Percentiles rank a stretch among this genome's conserved stretches.
Evolutionary conservation across 2,888 invertebrate genomes (phyloP).

Genomic region (Orchesellides sinensis): DNA sequence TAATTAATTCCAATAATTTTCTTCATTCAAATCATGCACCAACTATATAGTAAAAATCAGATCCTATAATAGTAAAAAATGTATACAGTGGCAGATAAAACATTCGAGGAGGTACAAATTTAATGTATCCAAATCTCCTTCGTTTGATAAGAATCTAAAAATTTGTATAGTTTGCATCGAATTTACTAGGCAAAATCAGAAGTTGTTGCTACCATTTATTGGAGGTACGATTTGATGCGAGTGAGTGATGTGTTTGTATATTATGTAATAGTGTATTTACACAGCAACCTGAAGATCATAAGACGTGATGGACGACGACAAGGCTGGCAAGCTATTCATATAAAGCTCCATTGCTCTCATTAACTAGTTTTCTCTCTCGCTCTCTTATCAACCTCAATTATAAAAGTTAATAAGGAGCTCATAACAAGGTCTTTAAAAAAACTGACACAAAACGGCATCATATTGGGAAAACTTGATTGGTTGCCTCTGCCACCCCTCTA

Average conservation of each 20-base stretch:
- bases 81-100: no score
- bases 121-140: background rate
- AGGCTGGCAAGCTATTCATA: conserved; percentile 69
- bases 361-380: conserved; percentile 62
- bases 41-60: background rate
- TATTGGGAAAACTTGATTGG: conserved; percentile 49
- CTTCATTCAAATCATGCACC: conserved; percentile 27
- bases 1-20: conserved; percentile 60
- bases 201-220: conserved; percentile 3
- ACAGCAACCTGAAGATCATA: conserved; percentile 43
- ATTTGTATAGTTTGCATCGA: background rate
- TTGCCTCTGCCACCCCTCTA: conserved; percentile 35
- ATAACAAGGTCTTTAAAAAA: conserved; percentile 67
- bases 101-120: no score
- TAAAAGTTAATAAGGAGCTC: conserved; percentile 70
- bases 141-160: conserved; percentile 38
- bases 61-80: no score
- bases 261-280: conserved; percentile 8
- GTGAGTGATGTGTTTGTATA: no score
- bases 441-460: conserved; percentile 26
- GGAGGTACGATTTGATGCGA: background rate
- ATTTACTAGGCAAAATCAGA: no score
- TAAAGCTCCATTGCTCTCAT: conserved; percentile 63
- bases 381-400: conserved; percentile 71
- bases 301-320: conserved; percentile 68